phyloP scores from a whole-genome alignment of 1,140 invertebrate species.

The Acyrthosiphon pisum region DNA sequence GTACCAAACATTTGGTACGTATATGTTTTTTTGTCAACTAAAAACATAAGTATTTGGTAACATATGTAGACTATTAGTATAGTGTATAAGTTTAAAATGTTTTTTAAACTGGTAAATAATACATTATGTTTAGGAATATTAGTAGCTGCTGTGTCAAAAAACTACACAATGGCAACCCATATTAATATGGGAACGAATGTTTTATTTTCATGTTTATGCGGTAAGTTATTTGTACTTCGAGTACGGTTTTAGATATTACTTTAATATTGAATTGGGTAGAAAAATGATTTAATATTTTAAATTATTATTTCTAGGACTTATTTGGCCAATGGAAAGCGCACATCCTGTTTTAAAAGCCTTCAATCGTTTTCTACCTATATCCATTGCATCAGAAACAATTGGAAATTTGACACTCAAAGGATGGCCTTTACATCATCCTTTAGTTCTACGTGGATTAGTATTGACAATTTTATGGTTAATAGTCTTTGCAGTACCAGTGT shows the following conservation, averaged over 20 bases:
- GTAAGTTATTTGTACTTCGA: conserved; percentile 7
- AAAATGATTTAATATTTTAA: background rate
- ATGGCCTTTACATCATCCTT: conserved; percentile 80
- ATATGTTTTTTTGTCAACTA: background rate
- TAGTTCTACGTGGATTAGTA: conserved; percentile 88
- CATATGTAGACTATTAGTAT: background rate
- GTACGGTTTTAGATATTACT: background rate
- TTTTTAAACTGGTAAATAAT: background rate
- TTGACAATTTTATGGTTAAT: conserved; percentile 88
- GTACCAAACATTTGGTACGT: too few species aligned
- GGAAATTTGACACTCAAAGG: conserved; percentile 88
- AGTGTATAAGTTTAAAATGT: background rate
- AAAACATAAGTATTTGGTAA: background rate
- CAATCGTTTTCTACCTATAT: conserved; percentile 84
- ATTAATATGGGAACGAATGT: conserved; percentile 54
- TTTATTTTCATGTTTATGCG: conserved; percentile 48
- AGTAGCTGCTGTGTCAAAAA: conserved; percentile 31
- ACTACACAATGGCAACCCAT: conserved; percentile 49
- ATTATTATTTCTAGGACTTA: conserved; percentile 70
- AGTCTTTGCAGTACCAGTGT: conserved; percentile 81
- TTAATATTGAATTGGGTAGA: background rate
- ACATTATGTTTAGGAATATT: conserved; percentile 35
- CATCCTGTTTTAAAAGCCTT: conserved; percentile 80
- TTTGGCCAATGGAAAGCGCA: conserved; percentile 89
- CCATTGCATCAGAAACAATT: conserved; percentile 87